These are phyloP conservation scores for Euzophera pinguis DNA, from an alignment of 2,888 invertebrate genomes.

Conservation along the genomic window DNA sequence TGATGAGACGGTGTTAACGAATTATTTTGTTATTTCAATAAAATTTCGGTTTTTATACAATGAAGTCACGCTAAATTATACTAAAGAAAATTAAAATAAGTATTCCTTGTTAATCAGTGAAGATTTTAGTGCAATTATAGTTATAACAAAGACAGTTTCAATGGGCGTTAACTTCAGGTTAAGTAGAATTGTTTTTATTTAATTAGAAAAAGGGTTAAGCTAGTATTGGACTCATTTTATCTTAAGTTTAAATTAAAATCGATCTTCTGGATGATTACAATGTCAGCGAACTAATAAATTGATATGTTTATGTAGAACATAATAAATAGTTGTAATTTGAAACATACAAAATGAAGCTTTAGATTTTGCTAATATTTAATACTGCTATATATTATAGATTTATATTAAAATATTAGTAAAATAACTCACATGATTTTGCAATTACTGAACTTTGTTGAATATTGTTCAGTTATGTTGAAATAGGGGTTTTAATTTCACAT, in stretches of 20 bases:
- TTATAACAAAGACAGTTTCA: constrained; percentile 46
- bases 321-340: too few species aligned
- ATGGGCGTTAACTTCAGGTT: constrained; percentile 77
- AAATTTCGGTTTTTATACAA: constrained; percentile 39
- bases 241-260: constrained; percentile 3
- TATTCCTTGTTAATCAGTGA: constrained; percentile 31
- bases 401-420: too few species aligned
- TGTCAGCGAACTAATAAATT: too few species aligned
- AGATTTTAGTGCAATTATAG: constrained; percentile 34
- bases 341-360: too few species aligned
- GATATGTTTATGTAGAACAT: too few species aligned
- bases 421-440: too few species aligned
- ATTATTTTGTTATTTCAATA: constrained; percentile 53
- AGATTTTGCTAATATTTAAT: too few species aligned
- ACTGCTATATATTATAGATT: too few species aligned
- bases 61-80: constrained; percentile 28
- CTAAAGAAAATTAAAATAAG: constrained; percentile 18
- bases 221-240: constrained; percentile 25
- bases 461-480: too few species aligned
- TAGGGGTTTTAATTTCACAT: too few species aligned
- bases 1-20: constrained; percentile 53
- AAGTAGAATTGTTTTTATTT: constrained; percentile 61
- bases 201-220: constrained; percentile 60
- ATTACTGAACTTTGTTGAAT: too few species aligned
- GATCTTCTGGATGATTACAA: not conserved